These are phyloP conservation scores for Cyprinodon tularosa DNA, from an alignment of 2,113 vertebrate species.

Conservation along the genomic window DNA sequence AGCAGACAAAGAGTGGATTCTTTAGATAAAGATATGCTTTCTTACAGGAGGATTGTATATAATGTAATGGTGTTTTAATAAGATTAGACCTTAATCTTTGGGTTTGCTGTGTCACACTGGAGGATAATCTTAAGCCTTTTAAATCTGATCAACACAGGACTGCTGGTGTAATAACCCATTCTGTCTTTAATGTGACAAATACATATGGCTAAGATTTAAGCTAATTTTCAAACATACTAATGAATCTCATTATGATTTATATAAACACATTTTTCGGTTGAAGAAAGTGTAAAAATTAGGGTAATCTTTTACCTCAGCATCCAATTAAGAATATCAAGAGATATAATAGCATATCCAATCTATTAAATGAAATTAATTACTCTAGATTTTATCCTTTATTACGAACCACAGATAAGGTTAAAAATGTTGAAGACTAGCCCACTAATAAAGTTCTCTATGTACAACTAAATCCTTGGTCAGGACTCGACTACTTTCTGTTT, in stretches of 20 bases:
- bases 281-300: background rate
- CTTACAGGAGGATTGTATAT: constrained; percentile 9
- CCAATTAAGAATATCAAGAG: background rate
- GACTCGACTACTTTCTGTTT: background rate
- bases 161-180: constrained; percentile 25
- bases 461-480: no score
- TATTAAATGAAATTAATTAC: background rate
- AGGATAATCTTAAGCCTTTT: constrained; percentile 41
- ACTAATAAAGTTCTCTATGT: no score
- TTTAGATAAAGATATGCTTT: constrained; percentile 9
- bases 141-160: constrained; percentile 11
- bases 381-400: background rate
- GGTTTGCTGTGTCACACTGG: constrained; percentile 26
- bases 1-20: constrained; percentile 3
- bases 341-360: background rate
- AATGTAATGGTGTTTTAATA: constrained; percentile 46
- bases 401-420: background rate
- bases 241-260: background rate
- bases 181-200: background rate
- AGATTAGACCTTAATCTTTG: constrained; percentile 55
- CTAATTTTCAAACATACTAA: background rate
- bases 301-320: background rate
- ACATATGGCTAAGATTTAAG: background rate
- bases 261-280: background rate
- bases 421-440: background rate